Conservation (phyloP, 64 coral and sea anemone species). For the Platygyra sinensis region DNA sequence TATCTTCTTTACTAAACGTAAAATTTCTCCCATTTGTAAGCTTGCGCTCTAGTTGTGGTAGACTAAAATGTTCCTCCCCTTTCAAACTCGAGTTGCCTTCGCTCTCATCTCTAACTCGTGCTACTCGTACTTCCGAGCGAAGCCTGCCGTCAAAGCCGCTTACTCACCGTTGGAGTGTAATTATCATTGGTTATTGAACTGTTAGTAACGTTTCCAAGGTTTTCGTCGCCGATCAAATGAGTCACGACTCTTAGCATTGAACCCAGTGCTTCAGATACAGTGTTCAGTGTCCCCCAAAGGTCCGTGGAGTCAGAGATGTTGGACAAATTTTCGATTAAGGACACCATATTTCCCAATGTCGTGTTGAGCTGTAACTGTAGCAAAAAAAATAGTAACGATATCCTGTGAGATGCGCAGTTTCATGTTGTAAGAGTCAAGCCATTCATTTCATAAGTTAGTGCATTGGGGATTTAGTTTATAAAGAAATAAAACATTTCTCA, state of each 20-base stretch:
- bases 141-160: neutral
- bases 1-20: too few species aligned
- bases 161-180: neutral
- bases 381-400: neutral
- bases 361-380: neutral
- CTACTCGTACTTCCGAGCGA: too few species aligned
- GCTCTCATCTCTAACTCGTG: neutral
- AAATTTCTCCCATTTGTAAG: too few species aligned
- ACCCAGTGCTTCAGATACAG: conserved; percentile 6
- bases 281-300: neutral
- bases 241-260: neutral
- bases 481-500: too few species aligned
- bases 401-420: too few species aligned
- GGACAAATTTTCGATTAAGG: neutral
- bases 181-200: neutral
- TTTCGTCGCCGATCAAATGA: neutral
- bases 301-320: neutral
- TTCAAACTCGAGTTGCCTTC: too few species aligned
- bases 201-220: neutral
- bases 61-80: too few species aligned
- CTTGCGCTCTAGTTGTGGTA: too few species aligned
- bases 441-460: too few species aligned
- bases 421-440: neutral
- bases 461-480: too few species aligned
- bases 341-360: conserved; percentile 10